A percentile compares a stretch with the other conserved stretches of the same genome.
Evolutionary conservation across 2,888 invertebrate species (phyloP).

Genomic region (Bombylius major): DNA sequence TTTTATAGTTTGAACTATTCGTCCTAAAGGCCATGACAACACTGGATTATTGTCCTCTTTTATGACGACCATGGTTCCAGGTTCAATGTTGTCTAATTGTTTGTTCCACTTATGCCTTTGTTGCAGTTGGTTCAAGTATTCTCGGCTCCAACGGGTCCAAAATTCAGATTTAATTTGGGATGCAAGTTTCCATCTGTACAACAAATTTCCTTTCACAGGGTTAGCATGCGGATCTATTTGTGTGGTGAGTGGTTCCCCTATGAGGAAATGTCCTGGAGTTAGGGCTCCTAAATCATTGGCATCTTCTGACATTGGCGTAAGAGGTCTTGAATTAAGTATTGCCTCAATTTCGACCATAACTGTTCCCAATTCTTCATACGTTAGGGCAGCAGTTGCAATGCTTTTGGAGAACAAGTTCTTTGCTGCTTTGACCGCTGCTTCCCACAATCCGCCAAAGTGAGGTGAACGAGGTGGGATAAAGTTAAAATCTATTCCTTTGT

Average conservation of each 20-base stretch:
- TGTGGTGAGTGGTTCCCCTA: neutral
- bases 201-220: neutral
- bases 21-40: too few species aligned
- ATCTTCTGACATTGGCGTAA: conserved; percentile 13
- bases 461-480: conserved; percentile 13
- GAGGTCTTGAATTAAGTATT: conserved; percentile 19
- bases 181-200: neutral
- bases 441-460: conserved; percentile 14
- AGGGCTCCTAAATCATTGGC: conserved; percentile 5
- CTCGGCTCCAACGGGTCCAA: conserved; percentile 6
- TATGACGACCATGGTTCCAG: neutral
- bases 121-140: conserved; percentile 8
- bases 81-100: neutral
- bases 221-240: neutral
- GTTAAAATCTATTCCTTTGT: conserved; percentile 6
- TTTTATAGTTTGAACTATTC: too few species aligned
- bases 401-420: neutral
- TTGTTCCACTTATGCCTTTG: conserved; percentile 5
- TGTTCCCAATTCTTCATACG: conserved; percentile 20
- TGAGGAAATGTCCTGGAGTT: conserved; percentile 9
- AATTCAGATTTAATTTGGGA: conserved; percentile 2
- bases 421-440: conserved; percentile 9
- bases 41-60: neutral
- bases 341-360: conserved; percentile 18
- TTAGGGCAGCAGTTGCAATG: conserved; percentile 7